phyloP scores from a whole-genome alignment of 1,140 invertebrate species.

The Sitobion miscanthi region DNA sequence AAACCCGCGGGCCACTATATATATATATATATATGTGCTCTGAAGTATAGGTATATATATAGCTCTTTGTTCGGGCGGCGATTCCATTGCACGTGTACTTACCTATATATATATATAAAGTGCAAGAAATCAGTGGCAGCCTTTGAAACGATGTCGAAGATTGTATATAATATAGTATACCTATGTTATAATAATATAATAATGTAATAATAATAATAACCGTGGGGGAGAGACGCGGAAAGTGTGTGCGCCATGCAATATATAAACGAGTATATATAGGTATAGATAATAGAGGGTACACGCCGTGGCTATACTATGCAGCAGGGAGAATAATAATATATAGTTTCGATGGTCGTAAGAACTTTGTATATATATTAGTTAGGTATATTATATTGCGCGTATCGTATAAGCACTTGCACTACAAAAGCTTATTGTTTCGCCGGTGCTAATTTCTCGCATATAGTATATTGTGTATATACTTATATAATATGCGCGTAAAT shows the following conservation, averaged over 20 bases:
- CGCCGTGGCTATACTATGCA: neutral
- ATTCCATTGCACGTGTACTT: neutral
- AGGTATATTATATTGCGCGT: neutral
- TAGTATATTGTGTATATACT: neutral
- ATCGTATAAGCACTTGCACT: neutral
- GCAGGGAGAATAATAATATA: neutral
- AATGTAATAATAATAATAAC: neutral
- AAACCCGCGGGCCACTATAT: no score
- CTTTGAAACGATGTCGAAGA: neutral
- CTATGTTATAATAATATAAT: neutral
- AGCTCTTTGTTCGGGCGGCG: neutral
- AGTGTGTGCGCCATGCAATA: neutral
- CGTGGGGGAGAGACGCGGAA: neutral
- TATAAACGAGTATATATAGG: neutral
- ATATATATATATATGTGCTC: neutral
- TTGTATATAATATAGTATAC: neutral
- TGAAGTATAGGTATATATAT: neutral
- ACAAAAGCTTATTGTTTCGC: conserved; percentile 10
- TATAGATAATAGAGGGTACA: neutral
- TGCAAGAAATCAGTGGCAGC: conserved; percentile 34
- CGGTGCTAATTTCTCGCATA: neutral
- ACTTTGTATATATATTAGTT: neutral
- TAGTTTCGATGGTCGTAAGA: neutral
- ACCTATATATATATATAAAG: neutral
- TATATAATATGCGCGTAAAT: neutral